Conservation (phyloP, 2,797 vertebrate genomes). For the Choloepus didactylus region DNA sequence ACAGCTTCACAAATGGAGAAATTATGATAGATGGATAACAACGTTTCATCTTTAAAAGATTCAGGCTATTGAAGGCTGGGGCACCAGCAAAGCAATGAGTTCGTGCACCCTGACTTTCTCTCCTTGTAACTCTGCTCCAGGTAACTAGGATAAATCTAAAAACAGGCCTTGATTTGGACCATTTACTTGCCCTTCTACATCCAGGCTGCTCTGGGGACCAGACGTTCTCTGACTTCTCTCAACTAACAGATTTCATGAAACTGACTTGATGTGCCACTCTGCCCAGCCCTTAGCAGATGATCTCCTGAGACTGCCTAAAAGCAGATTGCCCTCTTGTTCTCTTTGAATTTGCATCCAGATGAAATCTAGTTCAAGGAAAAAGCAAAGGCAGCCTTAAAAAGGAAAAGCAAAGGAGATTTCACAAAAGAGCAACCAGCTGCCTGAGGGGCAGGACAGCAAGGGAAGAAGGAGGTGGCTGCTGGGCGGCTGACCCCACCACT, state of each 20-base stretch:
- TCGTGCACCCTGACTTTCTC: neutral
- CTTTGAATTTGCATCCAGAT: conserved; percentile 71
- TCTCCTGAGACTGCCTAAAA: conserved; percentile 29
- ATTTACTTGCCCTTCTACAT: neutral
- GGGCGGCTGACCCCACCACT: neutral
- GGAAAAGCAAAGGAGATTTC: conserved; percentile 25
- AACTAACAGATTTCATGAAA: conserved; percentile 60
- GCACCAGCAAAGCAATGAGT: neutral
- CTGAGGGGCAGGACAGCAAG: neutral
- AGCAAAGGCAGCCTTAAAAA: neutral
- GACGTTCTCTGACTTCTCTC: conserved; percentile 25
- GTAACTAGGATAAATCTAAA: conserved; percentile 5
- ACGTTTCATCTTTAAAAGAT: conserved; percentile 16
- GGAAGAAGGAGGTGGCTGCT: neutral
- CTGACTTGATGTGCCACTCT: neutral
- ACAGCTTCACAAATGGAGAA: conserved; percentile 17
- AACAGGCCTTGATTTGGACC: conserved; percentile 5
- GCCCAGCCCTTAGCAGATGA: neutral
- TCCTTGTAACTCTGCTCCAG: neutral
- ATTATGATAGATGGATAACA: neutral
- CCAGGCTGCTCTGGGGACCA: conserved; percentile 34
- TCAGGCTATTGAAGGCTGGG: neutral
- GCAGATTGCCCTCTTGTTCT: conserved; percentile 40
- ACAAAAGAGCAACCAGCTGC: neutral
- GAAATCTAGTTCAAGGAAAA: conserved; percentile 64